Percentiles rank a stretch among this genome's conserved stretches.
phyloP scores from a whole-genome alignment of 2,888 invertebrate species.

The Scaptomyza parva region DNA sequence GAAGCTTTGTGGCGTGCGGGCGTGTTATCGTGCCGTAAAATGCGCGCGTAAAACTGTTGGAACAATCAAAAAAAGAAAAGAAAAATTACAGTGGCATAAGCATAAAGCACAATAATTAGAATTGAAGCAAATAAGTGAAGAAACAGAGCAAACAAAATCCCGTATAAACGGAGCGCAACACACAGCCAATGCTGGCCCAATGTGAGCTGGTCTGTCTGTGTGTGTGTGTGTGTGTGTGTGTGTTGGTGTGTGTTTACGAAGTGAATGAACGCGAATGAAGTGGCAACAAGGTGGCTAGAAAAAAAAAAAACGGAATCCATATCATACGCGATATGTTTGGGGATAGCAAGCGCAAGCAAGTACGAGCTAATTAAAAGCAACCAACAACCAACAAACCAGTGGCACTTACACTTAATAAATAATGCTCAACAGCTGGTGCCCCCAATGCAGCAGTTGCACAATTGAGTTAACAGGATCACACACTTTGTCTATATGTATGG shows the following conservation, averaged over 20 bases:
- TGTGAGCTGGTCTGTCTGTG: conserved; percentile 10
- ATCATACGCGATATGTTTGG: conserved; percentile 48
- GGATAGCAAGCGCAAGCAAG: conserved; percentile 63
- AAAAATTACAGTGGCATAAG: conserved; percentile 17
- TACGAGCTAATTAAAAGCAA: conserved; percentile 61
- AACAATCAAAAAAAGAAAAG: conserved; percentile 18
- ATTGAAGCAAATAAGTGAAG: conserved; percentile 20
- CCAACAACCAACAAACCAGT: conserved; percentile 6
- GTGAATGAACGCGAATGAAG: conserved; percentile 47
- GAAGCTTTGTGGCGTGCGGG: conserved; percentile 83
- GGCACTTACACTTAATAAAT: conserved; percentile 44
- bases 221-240: conserved; percentile 16
- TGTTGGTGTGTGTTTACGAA: conserved; percentile 36
- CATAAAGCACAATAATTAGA: conserved; percentile 36
- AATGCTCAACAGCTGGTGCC: conserved; percentile 52
- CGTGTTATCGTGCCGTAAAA: conserved; percentile 75
- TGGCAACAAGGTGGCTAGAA: conserved; percentile 30
- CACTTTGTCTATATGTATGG: too few relatives aligned
- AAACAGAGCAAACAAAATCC: conserved; percentile 38
- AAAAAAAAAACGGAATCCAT: background rate
- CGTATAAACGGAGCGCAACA: conserved; percentile 17
- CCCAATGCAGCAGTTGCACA: conserved; percentile 25
- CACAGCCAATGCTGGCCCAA: conserved; percentile 43
- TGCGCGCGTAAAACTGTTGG: conserved; percentile 73
- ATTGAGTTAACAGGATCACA: conserved; percentile 24